phyloP scores from a whole-genome alignment of 92 coral and sea anemone genomes.

The Zoanthus sociatus region DNA sequence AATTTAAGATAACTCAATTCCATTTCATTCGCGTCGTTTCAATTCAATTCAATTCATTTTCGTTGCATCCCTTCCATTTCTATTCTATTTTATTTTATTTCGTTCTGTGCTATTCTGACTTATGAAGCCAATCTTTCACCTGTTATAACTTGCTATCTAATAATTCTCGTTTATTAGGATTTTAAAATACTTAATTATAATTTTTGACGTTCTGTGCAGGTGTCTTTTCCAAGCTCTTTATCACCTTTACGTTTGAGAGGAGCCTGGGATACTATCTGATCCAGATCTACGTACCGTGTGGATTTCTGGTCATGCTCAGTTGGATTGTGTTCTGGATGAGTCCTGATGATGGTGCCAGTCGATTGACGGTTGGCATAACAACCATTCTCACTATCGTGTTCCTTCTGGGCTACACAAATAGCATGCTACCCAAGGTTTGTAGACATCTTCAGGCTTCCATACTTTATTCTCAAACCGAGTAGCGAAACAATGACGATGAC shows the following conservation, averaged over 20 bases:
- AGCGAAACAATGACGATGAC: too few relatives aligned
- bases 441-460: not conserved
- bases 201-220: not conserved
- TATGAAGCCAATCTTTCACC: too few relatives aligned
- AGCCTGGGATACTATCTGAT: constrained; percentile 91
- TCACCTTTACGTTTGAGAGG: constrained; percentile 54
- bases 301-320: constrained; percentile 90
- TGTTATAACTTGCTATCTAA: too few relatives aligned
- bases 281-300: constrained; percentile 85
- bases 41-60: too few relatives aligned
- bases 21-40: too few relatives aligned
- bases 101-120: too few relatives aligned
- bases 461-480: too few relatives aligned
- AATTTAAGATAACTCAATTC: too few relatives aligned
- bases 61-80: too few relatives aligned
- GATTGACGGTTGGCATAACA: constrained; percentile 88
- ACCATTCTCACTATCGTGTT: constrained; percentile 93
- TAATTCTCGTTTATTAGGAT: too few relatives aligned
- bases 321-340: constrained; percentile 97
- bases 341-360: constrained; percentile 78
- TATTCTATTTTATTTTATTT: too few relatives aligned
- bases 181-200: too few relatives aligned
- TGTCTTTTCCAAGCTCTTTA: constrained; percentile 19
- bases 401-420: constrained; percentile 84
- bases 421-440: constrained; percentile 85